Percentiles rank a stretch among this genome's conserved stretches.
These are phyloP conservation scores for Phenganax stokvisi DNA, from an alignment of 92 coral and sea anemone species.

Conservation along the genomic window DNA sequence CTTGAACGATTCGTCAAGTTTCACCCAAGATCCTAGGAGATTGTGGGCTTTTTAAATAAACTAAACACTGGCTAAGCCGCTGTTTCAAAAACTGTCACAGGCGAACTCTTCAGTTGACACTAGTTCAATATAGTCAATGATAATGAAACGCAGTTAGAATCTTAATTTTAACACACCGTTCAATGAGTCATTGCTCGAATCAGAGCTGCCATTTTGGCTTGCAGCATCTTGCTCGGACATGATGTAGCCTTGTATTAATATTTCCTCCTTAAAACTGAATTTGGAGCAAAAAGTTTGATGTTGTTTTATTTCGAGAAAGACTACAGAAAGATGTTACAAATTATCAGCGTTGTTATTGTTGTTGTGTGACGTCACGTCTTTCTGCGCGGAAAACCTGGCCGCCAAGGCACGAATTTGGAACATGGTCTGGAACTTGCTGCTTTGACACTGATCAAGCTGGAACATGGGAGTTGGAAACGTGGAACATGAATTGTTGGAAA, in stretches of 20 bases:
- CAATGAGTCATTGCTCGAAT: slow-evolving; percentile 77
- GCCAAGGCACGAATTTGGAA: neutral
- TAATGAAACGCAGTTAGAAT: slow-evolving; percentile 20
- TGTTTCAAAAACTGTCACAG: neutral
- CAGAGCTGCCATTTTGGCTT: slow-evolving; percentile 67
- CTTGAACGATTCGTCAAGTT: slow-evolving; percentile 70
- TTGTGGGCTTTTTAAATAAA: neutral
- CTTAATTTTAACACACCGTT: slow-evolving; percentile 57
- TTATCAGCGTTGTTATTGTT: slow-evolving; percentile 21
- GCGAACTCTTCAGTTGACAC: slow-evolving; percentile 6
- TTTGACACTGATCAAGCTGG: too few species aligned
- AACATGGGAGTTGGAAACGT: too few species aligned
- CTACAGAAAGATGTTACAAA: neutral
- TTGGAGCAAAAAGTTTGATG: neutral
- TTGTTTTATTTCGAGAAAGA: neutral
- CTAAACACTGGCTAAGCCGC: neutral
- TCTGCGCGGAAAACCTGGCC: neutral
- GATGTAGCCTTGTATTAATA: slow-evolving; percentile 24
- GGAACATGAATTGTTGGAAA: too few species aligned
- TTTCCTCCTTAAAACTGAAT: neutral
- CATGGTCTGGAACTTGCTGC: too few species aligned
- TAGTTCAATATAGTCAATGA: slow-evolving; percentile 1
- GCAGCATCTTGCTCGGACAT: slow-evolving; percentile 45
- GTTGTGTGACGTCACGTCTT: slow-evolving; percentile 33
- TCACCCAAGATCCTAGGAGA: slow-evolving; percentile 91